Evolutionary conservation across 64 coral and sea anemone species (phyloP).

Genomic region (Actinia tenebrosa): DNA sequence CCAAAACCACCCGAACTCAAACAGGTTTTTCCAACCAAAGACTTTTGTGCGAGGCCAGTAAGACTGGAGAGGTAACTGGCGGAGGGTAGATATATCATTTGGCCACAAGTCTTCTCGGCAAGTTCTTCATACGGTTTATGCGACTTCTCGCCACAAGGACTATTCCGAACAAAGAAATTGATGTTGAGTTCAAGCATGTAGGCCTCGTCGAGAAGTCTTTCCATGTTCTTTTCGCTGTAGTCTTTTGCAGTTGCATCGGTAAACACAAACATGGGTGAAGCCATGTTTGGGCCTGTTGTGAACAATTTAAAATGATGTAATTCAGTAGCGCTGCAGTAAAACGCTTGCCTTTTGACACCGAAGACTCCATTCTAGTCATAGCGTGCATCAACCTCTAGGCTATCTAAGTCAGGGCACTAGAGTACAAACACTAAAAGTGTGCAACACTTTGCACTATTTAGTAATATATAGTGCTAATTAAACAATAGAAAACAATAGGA

Average conservation of each 20-base stretch:
- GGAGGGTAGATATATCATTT: conserved; percentile 25
- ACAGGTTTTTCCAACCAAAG: conserved; percentile 41
- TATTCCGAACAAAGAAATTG: conserved; percentile 25
- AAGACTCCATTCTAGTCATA: too few species aligned
- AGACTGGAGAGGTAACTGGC: conserved; percentile 25
- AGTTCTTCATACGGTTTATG: conserved; percentile 36
- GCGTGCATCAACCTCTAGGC: too few species aligned
- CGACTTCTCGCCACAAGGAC: background rate
- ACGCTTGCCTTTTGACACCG: too few species aligned
- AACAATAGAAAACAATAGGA: too few species aligned
- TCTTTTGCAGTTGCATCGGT: conserved; percentile 48
- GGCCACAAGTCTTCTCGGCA: conserved; percentile 50
- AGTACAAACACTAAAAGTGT: too few species aligned
- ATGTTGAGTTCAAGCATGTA: background rate
- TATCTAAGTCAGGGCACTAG: too few species aligned
- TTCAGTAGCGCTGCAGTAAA: too few species aligned
- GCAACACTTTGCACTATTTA: too few species aligned
- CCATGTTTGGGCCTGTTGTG: background rate
- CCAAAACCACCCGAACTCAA: background rate
- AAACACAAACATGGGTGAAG: conserved; percentile 41
- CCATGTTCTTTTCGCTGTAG: background rate
- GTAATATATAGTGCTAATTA: too few species aligned
- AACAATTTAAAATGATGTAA: too few species aligned
- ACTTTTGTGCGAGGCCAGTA: background rate
- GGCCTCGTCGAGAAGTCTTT: background rate